Conservation (phyloP, 2,113 vertebrate genomes). For the Lasiurus borealis region DNA sequence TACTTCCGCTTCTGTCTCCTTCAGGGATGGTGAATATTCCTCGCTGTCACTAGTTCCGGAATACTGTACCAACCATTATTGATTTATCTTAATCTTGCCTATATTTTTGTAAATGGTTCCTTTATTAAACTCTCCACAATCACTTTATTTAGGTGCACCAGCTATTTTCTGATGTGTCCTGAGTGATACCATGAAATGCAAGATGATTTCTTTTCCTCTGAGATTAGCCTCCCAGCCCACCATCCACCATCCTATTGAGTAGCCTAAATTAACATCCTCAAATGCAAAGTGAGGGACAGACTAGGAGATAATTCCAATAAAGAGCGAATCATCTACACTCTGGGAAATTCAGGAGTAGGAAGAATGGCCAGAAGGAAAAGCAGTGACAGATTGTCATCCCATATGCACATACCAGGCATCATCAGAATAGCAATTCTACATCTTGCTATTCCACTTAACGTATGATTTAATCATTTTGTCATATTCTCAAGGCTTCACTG, state of each 20-base stretch:
- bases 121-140: constrained; percentile 31
- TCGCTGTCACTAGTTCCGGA: not conserved
- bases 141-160: not conserved
- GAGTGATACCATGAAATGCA: not conserved
- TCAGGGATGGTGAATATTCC: too few species aligned
- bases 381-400: constrained; percentile 60
- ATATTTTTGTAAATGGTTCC: not conserved
- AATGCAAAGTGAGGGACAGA: constrained; percentile 33
- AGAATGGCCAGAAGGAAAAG: constrained; percentile 52
- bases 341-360: constrained; percentile 47
- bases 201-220: not conserved
- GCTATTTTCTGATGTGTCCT: not conserved
- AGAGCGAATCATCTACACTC: not conserved
- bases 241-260: not conserved
- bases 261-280: constrained; percentile 25
- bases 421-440: constrained; percentile 64
- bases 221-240: not conserved
- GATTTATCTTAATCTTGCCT: too few species aligned
- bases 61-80: too few species aligned
- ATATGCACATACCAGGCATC: constrained; percentile 58
- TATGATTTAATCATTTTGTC: constrained; percentile 72
- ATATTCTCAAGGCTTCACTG: constrained; percentile 60
- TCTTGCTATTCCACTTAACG: constrained; percentile 61
- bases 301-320: not conserved
- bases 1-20: not conserved